Base-by-base conservation (phyloP, 2,888 invertebrate genomes). In the Athetis lepigone region DNA sequence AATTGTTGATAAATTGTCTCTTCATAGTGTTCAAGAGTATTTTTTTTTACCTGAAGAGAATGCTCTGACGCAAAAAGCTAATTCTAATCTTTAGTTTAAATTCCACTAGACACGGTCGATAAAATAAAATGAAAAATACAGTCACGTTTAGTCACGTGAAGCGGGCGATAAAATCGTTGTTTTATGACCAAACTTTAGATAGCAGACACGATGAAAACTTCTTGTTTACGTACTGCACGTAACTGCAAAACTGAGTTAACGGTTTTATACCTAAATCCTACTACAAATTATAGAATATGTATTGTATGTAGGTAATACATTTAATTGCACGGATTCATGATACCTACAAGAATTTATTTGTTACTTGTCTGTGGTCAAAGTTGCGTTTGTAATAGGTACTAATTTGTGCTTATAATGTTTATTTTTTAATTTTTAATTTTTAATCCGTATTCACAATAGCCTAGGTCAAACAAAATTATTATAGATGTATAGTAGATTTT, bases 141-240 rank as follows among this genome's bases (percentile, higher is more conserved):
- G 78, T 81, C 83, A 77, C 80, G 82, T 81, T 78, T 76, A 75
- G 74, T 70, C 63, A 69, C 47, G 65, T 62, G 60, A 73, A 73
- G 66, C 50, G 60, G 63, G 73, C 76, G 75, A 80, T 81, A 79
- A 83, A 82, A 82, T 78, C 72, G 73, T 67, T 79, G 79, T 80
- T 83, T 84, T 85, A 85, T 79, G 78, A 65, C 67, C 60, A 72
- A 84, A 85, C 69, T 85, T 85, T 54, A 63, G 71, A 62, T 61
- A 55, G 61, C 55, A 57, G 62, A 78, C 75, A 57, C 63, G 60
- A 47, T 66, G 51, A 51, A 73, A 81, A 83, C 77, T 84, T 79
- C 66, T 76, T 77, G 66, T 75, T 70, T 75, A 71, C 70, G 74
- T 69, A 66, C 43, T 57, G 62, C 72, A 75, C 69, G 76, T 73